phyloP scores from a whole-genome alignment of 1,140 invertebrate species.

The Cotesia chilonis region DNA sequence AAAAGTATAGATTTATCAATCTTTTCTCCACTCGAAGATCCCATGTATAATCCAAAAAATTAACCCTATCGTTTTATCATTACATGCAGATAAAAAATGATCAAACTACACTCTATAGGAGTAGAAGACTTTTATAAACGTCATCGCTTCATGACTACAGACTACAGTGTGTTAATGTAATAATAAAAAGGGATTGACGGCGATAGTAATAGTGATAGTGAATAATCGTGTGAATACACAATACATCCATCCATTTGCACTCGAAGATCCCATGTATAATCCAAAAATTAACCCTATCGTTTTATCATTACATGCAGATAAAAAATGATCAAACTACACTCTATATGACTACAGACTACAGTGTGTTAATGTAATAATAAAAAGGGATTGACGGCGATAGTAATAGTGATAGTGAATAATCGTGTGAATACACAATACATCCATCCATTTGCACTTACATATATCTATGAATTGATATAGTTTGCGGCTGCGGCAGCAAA shows the following conservation, averaged over 20 bases:
- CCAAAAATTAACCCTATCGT: too few relatives aligned
- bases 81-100: not conserved
- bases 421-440: conserved; percentile 6
- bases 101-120: not conserved
- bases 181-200: not conserved
- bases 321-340: too few relatives aligned
- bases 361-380: too few relatives aligned
- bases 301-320: too few relatives aligned
- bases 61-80: not conserved
- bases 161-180: too few relatives aligned
- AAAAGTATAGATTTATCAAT: too few relatives aligned
- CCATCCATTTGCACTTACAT: not conserved
- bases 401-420: not conserved
- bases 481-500: not conserved
- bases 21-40: too few relatives aligned
- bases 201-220: conserved; percentile 2
- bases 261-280: too few relatives aligned
- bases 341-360: too few relatives aligned
- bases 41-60: too few relatives aligned
- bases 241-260: conserved; percentile 4
- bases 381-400: conserved; percentile 5
- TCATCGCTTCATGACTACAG: not conserved
- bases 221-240: not conserved
- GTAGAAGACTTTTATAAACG: not conserved
- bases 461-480: not conserved